Evolutionary conservation across 1,140 invertebrate species (phyloP).

Genomic region (Ceratoteleas bidentatus): DNA sequence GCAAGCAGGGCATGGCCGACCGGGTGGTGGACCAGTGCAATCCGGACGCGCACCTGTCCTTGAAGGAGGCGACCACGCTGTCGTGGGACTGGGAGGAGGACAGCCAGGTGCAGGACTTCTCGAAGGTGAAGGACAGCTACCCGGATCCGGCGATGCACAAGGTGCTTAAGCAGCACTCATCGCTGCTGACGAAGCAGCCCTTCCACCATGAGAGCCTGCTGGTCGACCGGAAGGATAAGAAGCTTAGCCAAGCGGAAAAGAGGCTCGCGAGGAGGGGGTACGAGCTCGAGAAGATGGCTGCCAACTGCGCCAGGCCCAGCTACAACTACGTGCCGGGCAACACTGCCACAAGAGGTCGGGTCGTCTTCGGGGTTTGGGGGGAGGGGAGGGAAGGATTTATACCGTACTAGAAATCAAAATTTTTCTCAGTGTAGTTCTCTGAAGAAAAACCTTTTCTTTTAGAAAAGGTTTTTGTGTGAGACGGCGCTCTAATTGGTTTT

Average conservation of each 20-base stretch:
- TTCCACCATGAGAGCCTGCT: constrained; percentile 98
- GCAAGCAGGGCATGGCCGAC: constrained; percentile 98
- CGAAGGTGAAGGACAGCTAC: constrained; percentile 87
- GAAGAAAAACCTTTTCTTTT: no score
- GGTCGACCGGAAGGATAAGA: constrained; percentile 97
- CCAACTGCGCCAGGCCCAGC: constrained; percentile 81
- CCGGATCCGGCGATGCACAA: constrained; percentile 91
- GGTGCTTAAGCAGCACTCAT: constrained; percentile 85
- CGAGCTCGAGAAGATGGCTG: constrained; percentile 95
- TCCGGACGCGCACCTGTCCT: constrained; percentile 96
- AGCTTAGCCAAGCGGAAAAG: constrained; percentile 97
- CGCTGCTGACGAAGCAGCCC: constrained; percentile 91
- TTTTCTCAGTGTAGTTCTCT: no score
- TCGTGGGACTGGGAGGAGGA: constrained; percentile 95
- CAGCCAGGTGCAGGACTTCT: constrained; percentile 87
- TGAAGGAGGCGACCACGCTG: constrained; percentile 96
- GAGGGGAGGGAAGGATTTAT: no score
- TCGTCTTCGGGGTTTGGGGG: no score
- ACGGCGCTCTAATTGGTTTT: no score
- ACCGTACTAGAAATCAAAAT: no score
- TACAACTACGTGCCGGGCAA: constrained; percentile 80
- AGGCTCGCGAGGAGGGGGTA: constrained; percentile 95
- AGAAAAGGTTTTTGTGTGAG: no score
- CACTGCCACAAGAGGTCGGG: constrained; percentile 78
- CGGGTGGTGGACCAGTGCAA: constrained; percentile 98